A percentile compares a stretch with the other conserved stretches of the same genome.
Evolutionary conservation across 1,140 invertebrate genomes (phyloP).

Genomic region (Tetramorium alpestre): DNA sequence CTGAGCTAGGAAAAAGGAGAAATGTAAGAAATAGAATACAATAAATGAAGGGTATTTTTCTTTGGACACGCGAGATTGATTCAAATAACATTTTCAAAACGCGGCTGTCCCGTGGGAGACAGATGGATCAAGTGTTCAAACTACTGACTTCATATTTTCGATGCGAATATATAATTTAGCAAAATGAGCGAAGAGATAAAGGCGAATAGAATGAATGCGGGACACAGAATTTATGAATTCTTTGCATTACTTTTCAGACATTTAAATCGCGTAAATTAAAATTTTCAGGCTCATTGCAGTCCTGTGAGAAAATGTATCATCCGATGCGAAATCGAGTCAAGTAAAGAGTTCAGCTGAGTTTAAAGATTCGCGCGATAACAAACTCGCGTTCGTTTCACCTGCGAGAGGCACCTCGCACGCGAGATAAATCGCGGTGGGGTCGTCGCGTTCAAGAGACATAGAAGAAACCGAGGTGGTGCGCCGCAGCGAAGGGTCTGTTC

Average conservation of each 20-base stretch:
- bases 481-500: slow-evolving; percentile 45
- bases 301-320: background rate
- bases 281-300: background rate
- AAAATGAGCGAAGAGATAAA: background rate
- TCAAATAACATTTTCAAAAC: background rate
- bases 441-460: background rate
- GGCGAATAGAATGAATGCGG: background rate
- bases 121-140: background rate
- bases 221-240: background rate
- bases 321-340: background rate
- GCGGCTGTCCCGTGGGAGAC: background rate
- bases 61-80: background rate
- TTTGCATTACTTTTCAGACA: background rate
- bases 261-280: background rate
- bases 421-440: slow-evolving; percentile 61
- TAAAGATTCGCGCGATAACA: slow-evolving; percentile 13
- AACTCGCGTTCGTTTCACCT: slow-evolving; percentile 21
- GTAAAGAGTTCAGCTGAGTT: background rate
- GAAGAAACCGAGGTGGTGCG: background rate
- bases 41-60: background rate
- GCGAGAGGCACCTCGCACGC: background rate
- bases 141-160: background rate
- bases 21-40: background rate
- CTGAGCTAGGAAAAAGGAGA: background rate
- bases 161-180: background rate